These are phyloP conservation scores for Pheosia tremula DNA, from an alignment of 2,888 invertebrate species.

Conservation along the genomic window DNA sequence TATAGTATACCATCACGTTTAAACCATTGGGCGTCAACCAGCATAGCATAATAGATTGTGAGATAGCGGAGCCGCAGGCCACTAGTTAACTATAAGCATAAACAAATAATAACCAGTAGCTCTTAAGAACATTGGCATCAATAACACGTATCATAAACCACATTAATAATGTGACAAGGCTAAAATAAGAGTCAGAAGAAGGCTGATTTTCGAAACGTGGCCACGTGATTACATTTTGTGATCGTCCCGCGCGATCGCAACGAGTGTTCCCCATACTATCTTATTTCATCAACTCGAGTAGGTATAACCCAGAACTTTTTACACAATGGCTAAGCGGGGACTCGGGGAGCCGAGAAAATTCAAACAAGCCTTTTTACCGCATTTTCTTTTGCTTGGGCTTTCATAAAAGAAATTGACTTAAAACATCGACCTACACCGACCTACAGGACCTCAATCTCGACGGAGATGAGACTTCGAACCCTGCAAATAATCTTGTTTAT, in stretches of 20 bases:
- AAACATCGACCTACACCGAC: slow-evolving; percentile 45
- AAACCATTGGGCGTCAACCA: no score
- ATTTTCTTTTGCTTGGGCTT: slow-evolving; percentile 30
- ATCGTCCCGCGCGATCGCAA: neutral
- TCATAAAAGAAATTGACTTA: slow-evolving; percentile 49
- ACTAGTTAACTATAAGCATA: no score
- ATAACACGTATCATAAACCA: neutral
- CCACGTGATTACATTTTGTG: slow-evolving; percentile 3
- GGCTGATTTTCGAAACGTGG: neutral
- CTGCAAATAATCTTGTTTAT: slow-evolving; percentile 56
- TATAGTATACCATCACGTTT: no score
- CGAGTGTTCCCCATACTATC: neutral
- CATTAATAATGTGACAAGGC: neutral
- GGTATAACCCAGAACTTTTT: slow-evolving; percentile 20
- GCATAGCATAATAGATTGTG: no score
- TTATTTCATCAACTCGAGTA: slow-evolving; percentile 19
- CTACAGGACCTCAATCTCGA: slow-evolving; percentile 44
- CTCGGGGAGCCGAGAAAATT: slow-evolving; percentile 29
- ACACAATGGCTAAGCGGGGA: slow-evolving; percentile 17
- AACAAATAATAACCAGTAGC: no score
- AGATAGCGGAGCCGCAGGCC: no score
- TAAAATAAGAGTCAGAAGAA: neutral
- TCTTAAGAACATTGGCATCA: neutral
- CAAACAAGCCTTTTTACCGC: slow-evolving; percentile 35
- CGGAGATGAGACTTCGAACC: slow-evolving; percentile 37